These are phyloP conservation scores for Peribatodes rhomboidaria DNA, from an alignment of 2,888 invertebrate genomes.

Conservation along the genomic window DNA sequence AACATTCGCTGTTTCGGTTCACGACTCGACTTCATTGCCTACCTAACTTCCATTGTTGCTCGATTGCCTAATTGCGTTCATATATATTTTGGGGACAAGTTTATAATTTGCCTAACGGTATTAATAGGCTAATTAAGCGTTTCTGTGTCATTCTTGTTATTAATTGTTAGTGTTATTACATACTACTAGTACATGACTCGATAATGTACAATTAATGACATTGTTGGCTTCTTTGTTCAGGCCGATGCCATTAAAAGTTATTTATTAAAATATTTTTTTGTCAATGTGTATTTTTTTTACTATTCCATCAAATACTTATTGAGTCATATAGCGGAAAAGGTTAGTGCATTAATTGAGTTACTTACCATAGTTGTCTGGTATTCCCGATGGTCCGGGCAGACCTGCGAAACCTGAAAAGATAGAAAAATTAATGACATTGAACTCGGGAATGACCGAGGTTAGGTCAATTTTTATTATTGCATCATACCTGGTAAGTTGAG, in stretches of 20 bases:
- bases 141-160: constrained; percentile 70
- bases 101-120: constrained; percentile 55
- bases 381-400: constrained; percentile 94
- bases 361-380: constrained; percentile 95
- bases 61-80: constrained; percentile 41
- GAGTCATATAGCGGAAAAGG: constrained; percentile 63
- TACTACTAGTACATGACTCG: constrained; percentile 71
- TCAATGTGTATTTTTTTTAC: constrained; percentile 60
- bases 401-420: constrained; percentile 88
- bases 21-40: constrained; percentile 45
- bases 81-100: constrained; percentile 51
- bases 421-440: constrained; percentile 12
- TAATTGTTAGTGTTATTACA: constrained; percentile 78
- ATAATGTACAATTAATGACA: constrained; percentile 78
- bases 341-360: constrained; percentile 62
- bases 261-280: constrained; percentile 61
- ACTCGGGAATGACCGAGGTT: not conserved
- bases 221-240: constrained; percentile 59
- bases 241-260: constrained; percentile 56
- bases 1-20: constrained; percentile 39
- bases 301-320: constrained; percentile 58
- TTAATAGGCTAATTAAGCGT: constrained; percentile 62
- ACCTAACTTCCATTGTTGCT: constrained; percentile 48
- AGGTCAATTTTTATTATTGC: not conserved
- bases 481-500: constrained; percentile 92